Evolutionary conservation across 1,140 invertebrate species (phyloP), one percentile per base, ranked within the genome.

Genomic region (Plectus sambesii): DNA sequence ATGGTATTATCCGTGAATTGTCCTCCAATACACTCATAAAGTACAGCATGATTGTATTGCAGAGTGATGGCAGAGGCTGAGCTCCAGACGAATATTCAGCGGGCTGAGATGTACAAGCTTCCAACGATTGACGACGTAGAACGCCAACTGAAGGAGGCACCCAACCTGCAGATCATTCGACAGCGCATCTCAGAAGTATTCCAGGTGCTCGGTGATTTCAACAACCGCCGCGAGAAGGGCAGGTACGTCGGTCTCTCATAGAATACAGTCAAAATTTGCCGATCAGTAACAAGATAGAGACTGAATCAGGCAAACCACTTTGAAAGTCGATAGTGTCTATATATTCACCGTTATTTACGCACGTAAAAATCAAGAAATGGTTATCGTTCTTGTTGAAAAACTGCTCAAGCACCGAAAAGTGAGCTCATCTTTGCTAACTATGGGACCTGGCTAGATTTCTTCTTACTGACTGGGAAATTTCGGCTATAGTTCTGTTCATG

Each of bases 181-280:
- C 45, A 56, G 22, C 2, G 78, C 79, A 53, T 79, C 81, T 62
- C 82, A 83, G 70, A 73, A 79, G 8, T 85, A 22, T 45, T 12
- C 15, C 40, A 81, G 58, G 85, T 96, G 12, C 73, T 98, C 27
- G 79, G 81, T 9, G 87, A 97, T 73, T 97, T 97, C 63, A 85
- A 79, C 53, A 80, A 77, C 42, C 73, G 84, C 42, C 78, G 83
- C 49, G 80, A 90, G 66, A 69, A 77, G 22, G 80, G 79, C 24
- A 78, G 73, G 76, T 79, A 70, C 54, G 42, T 37, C 9, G 17
- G 25, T 3, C 8, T 25, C 19, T 3, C 15, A n/a, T n/a, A n/a
- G n/a, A n/a, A n/a, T n/a, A n/a, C n/a, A n/a, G n/a, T n/a, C n/a
- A n/a, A n/a, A n/a, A n/a, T 33, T 33, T 45, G 30, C 12, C 30